Base-by-base conservation (phyloP, 2,888 invertebrate species). In the Lepidochrysops patricia region DNA sequence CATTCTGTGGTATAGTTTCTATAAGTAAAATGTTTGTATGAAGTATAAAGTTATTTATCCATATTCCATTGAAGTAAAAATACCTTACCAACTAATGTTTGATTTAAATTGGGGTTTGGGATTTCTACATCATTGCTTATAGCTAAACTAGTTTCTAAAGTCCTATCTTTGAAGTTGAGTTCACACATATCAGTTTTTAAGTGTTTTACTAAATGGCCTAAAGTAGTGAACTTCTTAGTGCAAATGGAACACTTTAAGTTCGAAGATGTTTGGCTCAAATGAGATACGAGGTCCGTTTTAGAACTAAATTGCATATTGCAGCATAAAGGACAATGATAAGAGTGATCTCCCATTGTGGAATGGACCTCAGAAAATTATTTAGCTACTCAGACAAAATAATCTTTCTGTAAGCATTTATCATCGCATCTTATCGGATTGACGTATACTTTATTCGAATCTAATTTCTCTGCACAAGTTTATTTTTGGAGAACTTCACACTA, bases 191-290 rank as follows among this genome's bases (percentile, higher is more conserved):
- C 79, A 61, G 72, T 70, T 60, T 84, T 90, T 64, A 93, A 79
- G 77, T 93, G 93, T 57, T 91, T 88, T 64, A 90, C 89, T 50
- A 93, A 82, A 52, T 89, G 86, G 57, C 80, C 75, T 58, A 93
- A 72, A 3, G 91, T 90, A 54, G 89, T 80, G 65, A 88, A 91
- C 68, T 90, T 85, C 66, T 77, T 77, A 29, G 86, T 84, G 73
- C 93, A 94, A 63, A 90, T 77, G 19, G 93, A 91, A 70, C 93
- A 94, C 67, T 80, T 80, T 61, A 93, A 72, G 78, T 91, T 92
- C 19, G 74, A 70, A 60, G 75, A 67, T 57, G 76, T 68, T 72
- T 89, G 89, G 26, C 89, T 79, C 71, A 93, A 85, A 71, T 88
- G 85, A 77, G 91, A 70, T 84, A 80, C 67, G 86, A 89, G 80